Evolutionary conservation across 2,888 invertebrate genomes (phyloP), one percentile per base, ranked within the genome.

Genomic region (Dryomyza anilis): DNA sequence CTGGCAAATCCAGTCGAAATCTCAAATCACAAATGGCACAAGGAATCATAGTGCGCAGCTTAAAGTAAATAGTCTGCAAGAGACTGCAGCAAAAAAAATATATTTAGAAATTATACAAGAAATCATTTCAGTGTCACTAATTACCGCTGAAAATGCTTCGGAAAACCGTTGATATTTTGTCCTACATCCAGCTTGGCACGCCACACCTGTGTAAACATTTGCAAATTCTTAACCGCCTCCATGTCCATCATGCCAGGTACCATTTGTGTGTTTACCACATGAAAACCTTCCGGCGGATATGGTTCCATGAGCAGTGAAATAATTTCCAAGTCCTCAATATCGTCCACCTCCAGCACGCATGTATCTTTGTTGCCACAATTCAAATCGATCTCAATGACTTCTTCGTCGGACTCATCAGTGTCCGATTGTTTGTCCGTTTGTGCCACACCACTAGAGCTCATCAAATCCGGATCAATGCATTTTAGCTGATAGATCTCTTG

Each of bases 191-290:
- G 84, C 76, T 89, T 89, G 0, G 88, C 87, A 43, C 89, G 84
- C 85, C 92, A 92, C 21, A 95, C 89, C 80, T 95, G 94, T 0
- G 93, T 89, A 77, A 94, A 94, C 91, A 93, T 92, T 85, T 94
- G 91, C 46, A 91, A 83, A 80, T 90, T 91, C 71, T 87, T 86
- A 0, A 90, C 88, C 10, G 89, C 86, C 73, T 90, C 89, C 69
- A 88, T 83, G 67, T 89, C 89, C 50, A 87, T 86, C 67, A 90
- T 83, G 0, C 92, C 93, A 1, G 92, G 92, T 63, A 92, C 88
- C 30, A 85, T 85, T 80, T 93, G 91, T 0, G 92, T 92, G 76
- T 92, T 93, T 50, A 91, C 92, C 52, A 93, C 88, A 73, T 92
- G 89, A 78, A 93, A 91, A 60, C 91, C 92, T 67, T 89, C 88